Evolutionary conservation across 2,888 invertebrate species (phyloP).

Genomic region (Cyrtodaria siliqua): DNA sequence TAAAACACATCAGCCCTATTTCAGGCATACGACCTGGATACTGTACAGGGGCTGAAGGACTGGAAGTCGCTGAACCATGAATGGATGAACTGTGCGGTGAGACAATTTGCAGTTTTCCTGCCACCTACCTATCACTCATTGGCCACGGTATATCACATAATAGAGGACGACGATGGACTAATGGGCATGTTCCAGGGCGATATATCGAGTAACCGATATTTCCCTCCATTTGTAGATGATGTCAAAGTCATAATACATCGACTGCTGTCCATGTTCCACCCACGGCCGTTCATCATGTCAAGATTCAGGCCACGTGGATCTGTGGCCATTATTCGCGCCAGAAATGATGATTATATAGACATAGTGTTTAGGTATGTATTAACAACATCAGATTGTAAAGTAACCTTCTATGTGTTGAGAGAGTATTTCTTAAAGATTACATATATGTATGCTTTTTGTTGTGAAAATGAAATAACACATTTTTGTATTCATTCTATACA

Average conservation of each 20-base stretch:
- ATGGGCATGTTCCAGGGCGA: not conserved
- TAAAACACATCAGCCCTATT: too few relatives aligned
- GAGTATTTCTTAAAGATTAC: too few relatives aligned
- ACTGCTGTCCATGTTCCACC: constrained; percentile 83
- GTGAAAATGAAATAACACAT: too few relatives aligned
- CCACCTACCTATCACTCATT: constrained; percentile 52
- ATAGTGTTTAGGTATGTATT: constrained; percentile 82
- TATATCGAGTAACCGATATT: constrained; percentile 78
- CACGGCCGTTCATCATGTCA: constrained; percentile 81
- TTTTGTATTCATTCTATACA: too few relatives aligned
- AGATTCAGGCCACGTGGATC: constrained; percentile 83
- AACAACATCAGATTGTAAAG: not conserved
- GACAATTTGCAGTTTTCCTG: constrained; percentile 77
- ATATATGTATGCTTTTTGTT: too few relatives aligned
- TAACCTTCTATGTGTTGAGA: too few relatives aligned
- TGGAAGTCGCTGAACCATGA: constrained; percentile 72
- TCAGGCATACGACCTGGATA: constrained; percentile 48
- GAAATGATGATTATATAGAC: constrained; percentile 79
- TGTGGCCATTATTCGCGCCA: constrained; percentile 79
- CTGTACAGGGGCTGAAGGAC: constrained; percentile 73
- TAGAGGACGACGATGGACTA: not conserved
- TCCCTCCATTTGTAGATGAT: constrained; percentile 74
- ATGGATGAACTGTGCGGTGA: constrained; percentile 75
- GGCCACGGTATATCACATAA: constrained; percentile 2
- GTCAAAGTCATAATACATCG: constrained; percentile 76